Conservation (phyloP, 2,888 invertebrate genomes). For the Amphipyra berbera region DNA sequence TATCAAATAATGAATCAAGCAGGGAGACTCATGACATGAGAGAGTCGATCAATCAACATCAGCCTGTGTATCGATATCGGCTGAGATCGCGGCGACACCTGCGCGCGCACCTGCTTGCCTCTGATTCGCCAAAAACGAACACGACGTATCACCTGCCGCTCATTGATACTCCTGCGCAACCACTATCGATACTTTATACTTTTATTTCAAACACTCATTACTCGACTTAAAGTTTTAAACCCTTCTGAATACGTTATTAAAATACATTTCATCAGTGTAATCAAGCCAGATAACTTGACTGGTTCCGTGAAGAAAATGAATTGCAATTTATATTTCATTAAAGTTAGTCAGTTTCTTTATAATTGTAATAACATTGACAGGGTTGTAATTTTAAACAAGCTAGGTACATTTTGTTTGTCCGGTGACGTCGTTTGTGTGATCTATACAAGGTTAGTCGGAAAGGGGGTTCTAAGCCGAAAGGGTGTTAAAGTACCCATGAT, state of each 20-base stretch:
- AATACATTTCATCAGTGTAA: not conserved
- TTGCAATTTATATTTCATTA: not conserved
- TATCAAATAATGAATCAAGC: not conserved
- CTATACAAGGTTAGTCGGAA: no score
- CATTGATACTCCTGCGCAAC: constrained; percentile 60
- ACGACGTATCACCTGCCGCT: constrained; percentile 79
- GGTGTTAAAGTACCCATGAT: no score
- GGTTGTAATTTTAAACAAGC: no score
- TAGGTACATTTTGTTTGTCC: no score
- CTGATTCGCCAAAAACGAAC: constrained; percentile 88
- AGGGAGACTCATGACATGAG: not conserved
- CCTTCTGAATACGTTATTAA: not conserved
- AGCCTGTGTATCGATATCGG: constrained; percentile 79
- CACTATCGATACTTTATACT: constrained; percentile 37
- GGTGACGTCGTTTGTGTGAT: no score
- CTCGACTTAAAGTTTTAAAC: not conserved
- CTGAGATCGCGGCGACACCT: constrained; percentile 84
- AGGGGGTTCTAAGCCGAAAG: no score
- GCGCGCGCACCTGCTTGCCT: constrained; percentile 81
- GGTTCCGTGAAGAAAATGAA: not conserved
- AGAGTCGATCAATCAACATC: constrained; percentile 58
- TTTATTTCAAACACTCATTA: constrained; percentile 26
- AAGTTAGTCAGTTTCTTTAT: not conserved
- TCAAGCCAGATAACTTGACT: not conserved
- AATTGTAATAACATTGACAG: not conserved